Evolutionary conservation across 2,113 vertebrate genomes (phyloP).

Genomic region (Tachuris rubrigastra): DNA sequence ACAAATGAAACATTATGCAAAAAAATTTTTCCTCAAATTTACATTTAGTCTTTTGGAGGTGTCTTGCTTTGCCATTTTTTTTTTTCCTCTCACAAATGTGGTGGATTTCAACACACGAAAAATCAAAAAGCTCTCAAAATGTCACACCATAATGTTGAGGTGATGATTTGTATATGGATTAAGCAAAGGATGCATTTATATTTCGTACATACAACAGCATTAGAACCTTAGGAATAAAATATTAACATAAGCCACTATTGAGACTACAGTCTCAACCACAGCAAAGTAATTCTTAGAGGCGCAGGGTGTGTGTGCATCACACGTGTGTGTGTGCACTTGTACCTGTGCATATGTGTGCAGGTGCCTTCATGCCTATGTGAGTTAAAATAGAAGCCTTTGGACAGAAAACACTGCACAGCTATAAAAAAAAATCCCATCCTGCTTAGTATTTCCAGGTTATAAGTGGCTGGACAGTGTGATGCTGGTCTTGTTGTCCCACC

Average conservation of each 20-base stretch:
- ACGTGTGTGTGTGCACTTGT: too few relatives aligned
- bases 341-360: too few relatives aligned
- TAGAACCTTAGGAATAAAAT: neutral
- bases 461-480: neutral
- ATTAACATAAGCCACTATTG: neutral
- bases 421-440: neutral
- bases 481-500: neutral
- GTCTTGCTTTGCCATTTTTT: neutral
- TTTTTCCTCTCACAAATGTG: neutral
- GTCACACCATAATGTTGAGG: neutral
- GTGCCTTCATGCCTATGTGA: fast-evolving
- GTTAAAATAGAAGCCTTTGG: neutral
- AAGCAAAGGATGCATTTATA: neutral
- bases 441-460: neutral
- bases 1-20: neutral
- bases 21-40: neutral
- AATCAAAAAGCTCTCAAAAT: neutral
- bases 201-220: neutral
- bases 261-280: neutral
- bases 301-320: too few relatives aligned
- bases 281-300: neutral
- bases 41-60: neutral
- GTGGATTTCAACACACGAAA: neutral
- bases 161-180: neutral
- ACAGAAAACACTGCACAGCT: neutral